Evolutionary conservation across 2,888 invertebrate genomes (phyloP).

Genomic region (Chloroclystis v-ata): DNA sequence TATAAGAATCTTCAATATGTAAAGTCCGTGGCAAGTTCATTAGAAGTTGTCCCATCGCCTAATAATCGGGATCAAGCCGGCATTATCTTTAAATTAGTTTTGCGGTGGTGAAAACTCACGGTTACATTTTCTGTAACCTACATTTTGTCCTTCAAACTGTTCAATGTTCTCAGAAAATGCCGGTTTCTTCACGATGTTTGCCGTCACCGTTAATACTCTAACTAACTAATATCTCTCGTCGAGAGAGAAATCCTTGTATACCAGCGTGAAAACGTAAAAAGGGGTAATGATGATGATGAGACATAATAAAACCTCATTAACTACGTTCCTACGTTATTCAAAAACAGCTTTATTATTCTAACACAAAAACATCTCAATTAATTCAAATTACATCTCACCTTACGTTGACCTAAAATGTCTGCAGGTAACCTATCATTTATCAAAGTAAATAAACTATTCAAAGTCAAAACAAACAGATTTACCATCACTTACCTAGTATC

Average conservation of each 20-base stretch:
- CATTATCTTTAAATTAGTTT: conserved; percentile 33
- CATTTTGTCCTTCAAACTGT: too few species aligned
- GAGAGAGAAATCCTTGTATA: too few species aligned
- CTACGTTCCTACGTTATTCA: too few species aligned
- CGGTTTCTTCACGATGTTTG: too few species aligned
- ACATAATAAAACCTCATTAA: too few species aligned
- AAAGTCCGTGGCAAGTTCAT: conserved; percentile 30
- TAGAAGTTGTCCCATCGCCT: conserved; percentile 34
- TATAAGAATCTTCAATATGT: background rate
- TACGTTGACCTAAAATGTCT: background rate
- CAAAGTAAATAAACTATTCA: background rate
- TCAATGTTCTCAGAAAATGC: too few species aligned
- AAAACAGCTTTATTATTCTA: too few species aligned
- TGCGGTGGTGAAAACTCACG: conserved; percentile 23
- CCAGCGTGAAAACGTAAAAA: too few species aligned
- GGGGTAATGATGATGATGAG: too few species aligned
- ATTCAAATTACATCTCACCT: background rate
- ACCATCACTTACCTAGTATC: background rate
- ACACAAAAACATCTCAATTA: too few species aligned
- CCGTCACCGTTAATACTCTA: too few species aligned
- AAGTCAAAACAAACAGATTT: conserved; percentile 7
- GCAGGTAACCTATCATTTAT: background rate
- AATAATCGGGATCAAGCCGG: conserved; percentile 36
- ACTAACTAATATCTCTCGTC: too few species aligned
- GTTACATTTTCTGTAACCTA: background rate